phyloP scores from a whole-genome alignment of 1,140 invertebrate genomes.

The Pollicipes pollicipes region DNA sequence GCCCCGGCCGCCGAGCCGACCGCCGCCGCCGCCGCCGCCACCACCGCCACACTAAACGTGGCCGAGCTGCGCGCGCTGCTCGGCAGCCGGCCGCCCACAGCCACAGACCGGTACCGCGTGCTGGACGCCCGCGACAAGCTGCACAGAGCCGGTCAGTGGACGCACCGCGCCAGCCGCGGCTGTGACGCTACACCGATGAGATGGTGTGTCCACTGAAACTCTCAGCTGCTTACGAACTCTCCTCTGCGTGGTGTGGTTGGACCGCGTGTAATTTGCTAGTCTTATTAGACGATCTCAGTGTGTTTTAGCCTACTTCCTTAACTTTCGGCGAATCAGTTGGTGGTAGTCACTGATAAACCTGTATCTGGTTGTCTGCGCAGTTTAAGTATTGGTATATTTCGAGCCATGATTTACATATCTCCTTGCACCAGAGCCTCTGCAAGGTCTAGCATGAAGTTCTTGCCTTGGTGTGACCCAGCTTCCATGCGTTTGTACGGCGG shows the following conservation, averaged over 20 bases:
- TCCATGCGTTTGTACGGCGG: too few species aligned
- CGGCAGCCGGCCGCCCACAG: slow-evolving; percentile 20
- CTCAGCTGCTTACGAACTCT: too few species aligned
- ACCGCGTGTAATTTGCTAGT: slow-evolving; percentile 10
- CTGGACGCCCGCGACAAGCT: slow-evolving; percentile 52
- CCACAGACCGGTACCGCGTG: slow-evolving; percentile 41
- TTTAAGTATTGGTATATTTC: too few species aligned
- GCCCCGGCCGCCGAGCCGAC: not conserved
- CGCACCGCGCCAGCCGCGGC: too few species aligned
- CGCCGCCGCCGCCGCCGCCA: not conserved
- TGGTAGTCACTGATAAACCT: too few species aligned
- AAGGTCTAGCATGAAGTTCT: too few species aligned
- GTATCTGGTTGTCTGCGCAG: too few species aligned
- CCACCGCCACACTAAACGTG: not conserved
- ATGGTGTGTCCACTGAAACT: too few species aligned
- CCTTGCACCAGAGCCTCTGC: too few species aligned
- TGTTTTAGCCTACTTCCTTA: slow-evolving; percentile 5
- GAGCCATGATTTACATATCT: too few species aligned
- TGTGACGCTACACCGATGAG: too few species aligned
- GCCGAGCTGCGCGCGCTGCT: slow-evolving; percentile 10
- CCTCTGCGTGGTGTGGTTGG: not conserved
- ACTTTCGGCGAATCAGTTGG: slow-evolving; percentile 3
- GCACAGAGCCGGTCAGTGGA: slow-evolving; percentile 31
- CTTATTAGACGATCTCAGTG: slow-evolving; percentile 12
- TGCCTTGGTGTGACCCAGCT: too few species aligned